Evolutionary conservation across 2,888 invertebrate species (phyloP).

Genomic region (Ctena decussata): DNA sequence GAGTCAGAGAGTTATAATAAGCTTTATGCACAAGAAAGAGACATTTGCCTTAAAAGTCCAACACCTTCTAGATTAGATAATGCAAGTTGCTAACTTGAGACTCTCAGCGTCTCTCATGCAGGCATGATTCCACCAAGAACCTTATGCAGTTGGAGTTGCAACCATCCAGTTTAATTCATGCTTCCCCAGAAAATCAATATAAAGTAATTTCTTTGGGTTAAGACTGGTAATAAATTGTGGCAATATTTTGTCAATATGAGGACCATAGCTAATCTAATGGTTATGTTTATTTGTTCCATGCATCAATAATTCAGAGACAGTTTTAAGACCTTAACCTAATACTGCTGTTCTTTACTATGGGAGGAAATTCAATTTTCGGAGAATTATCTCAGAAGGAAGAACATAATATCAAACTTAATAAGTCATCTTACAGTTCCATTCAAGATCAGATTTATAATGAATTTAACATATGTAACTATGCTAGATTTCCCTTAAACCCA

Average conservation of each 20-base stretch:
- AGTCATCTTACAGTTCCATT: not conserved
- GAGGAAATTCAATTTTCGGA: not conserved
- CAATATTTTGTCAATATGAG: slow-evolving; percentile 18
- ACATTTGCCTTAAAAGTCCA: not conserved
- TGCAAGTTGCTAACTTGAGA: slow-evolving; percentile 2
- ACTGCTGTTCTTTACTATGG: not conserved
- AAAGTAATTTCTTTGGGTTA: slow-evolving; percentile 7
- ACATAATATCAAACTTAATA: not conserved
- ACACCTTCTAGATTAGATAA: not conserved
- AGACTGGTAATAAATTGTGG: not conserved
- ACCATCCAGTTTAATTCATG: not conserved
- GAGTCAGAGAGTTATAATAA: not conserved
- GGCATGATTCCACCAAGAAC: not conserved
- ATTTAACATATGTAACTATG: no score
- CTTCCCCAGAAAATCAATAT: slow-evolving; percentile 22
- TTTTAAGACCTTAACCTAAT: not conserved
- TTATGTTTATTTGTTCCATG: slow-evolving; percentile 17
- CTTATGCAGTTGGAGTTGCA: not conserved
- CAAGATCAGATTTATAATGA: not conserved
- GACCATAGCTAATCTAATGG: not conserved
- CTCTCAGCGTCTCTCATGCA: not conserved
- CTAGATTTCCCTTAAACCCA: no score
- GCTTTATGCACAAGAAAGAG: slow-evolving; percentile 1
- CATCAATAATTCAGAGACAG: slow-evolving; percentile 2
- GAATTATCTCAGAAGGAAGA: not conserved